These are phyloP conservation scores for Hartigia nigra DNA, from an alignment of 2,888 invertebrate species.

Conservation along the genomic window DNA sequence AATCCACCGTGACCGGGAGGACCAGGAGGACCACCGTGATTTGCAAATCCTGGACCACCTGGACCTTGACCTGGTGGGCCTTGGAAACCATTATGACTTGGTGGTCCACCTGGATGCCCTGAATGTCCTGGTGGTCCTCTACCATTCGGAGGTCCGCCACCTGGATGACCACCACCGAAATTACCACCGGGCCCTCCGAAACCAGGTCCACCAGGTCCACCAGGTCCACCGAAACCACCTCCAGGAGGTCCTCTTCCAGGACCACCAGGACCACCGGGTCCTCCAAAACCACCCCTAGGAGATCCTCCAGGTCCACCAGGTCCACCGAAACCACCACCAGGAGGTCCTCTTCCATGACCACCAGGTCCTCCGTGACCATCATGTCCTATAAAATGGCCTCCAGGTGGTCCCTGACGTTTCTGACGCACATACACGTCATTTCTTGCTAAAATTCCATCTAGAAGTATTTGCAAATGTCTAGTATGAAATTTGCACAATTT, in stretches of 20 bases:
- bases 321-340: not conserved
- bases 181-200: not conserved
- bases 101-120: not conserved
- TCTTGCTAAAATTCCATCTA: not conserved
- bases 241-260: not conserved
- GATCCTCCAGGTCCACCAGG: not conserved
- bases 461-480: not conserved
- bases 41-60: too few species aligned
- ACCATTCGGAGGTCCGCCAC: not conserved
- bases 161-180: not conserved
- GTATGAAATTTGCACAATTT: not conserved
- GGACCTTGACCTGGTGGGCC: too few species aligned
- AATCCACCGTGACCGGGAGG: too few species aligned
- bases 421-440: not conserved
- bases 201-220: not conserved
- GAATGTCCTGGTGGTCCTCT: not conserved
- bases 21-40: too few species aligned
- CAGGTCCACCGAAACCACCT: not conserved
- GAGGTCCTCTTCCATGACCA: not conserved
- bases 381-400: not conserved
- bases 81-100: not conserved
- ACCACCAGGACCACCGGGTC: not conserved
- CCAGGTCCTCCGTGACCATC: too few species aligned
- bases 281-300: not conserved
- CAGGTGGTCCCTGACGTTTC: conserved; percentile 1